These are phyloP conservation scores for Clarias magur DNA, from an alignment of 2,113 vertebrate genomes.

Conservation along the genomic window DNA sequence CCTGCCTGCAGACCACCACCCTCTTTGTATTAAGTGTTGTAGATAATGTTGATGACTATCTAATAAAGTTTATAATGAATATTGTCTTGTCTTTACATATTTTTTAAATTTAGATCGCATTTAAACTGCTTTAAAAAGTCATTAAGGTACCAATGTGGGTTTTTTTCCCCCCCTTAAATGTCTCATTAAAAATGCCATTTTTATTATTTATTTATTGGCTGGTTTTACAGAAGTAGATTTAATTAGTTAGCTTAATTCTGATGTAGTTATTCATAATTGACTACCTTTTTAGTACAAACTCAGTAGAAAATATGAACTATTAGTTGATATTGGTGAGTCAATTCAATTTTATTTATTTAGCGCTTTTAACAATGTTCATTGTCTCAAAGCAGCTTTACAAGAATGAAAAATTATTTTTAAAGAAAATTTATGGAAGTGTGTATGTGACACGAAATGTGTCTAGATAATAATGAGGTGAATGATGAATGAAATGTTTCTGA, in stretches of 20 bases:
- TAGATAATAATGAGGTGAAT: too few relatives aligned
- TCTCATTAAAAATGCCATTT: neutral
- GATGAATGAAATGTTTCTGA: too few relatives aligned
- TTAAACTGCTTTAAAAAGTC: too few relatives aligned
- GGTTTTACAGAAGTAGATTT: neutral
- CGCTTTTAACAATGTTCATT: too few relatives aligned
- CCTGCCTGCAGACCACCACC: slow-evolving; percentile 79
- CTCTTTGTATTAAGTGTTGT: slow-evolving; percentile 84
- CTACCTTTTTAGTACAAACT: neutral
- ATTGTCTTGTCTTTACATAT: neutral
- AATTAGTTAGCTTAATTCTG: neutral
- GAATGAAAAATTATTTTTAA: too few relatives aligned
- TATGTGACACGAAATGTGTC: too few relatives aligned
- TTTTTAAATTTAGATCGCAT: neutral
- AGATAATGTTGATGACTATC: slow-evolving; percentile 83
- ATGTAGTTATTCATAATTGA: neutral
- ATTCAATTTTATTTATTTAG: too few relatives aligned
- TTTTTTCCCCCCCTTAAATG: neutral
- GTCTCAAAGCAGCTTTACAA: too few relatives aligned
- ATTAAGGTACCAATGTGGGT: too few relatives aligned
- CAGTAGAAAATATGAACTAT: neutral
- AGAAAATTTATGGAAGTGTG: too few relatives aligned
- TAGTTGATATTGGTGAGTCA: neutral
- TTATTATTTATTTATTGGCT: neutral
- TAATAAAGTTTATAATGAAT: slow-evolving; percentile 90